Evolutionary conservation across 2,888 invertebrate species (phyloP).

Genomic region (Aphidoletes aphidimyza): DNA sequence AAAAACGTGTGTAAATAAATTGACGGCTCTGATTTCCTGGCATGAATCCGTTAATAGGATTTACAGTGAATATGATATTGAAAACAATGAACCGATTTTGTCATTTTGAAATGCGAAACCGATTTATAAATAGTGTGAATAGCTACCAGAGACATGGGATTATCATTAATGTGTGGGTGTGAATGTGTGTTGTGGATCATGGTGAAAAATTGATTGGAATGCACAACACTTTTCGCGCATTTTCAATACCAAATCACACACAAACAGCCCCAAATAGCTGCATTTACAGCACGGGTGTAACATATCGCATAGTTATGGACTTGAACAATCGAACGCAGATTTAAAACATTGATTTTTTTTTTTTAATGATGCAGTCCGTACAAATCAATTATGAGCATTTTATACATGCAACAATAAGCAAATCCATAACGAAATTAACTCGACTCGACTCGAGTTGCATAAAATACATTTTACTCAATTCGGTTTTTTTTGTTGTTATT

Average conservation of each 20-base stretch:
- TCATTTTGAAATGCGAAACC: not conserved
- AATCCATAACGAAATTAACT: not conserved
- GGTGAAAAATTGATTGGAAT: not conserved
- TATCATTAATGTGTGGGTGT: not conserved
- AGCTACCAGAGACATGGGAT: too few species aligned
- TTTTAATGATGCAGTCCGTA: not conserved
- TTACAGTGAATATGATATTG: constrained; percentile 6
- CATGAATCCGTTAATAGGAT: not conserved
- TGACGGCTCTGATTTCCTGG: too few species aligned
- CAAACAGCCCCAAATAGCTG: too few species aligned
- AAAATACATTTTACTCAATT: too few species aligned
- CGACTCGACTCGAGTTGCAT: not conserved
- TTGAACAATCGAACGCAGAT: not conserved
- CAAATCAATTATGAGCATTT: not conserved
- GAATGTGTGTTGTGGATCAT: not conserved
- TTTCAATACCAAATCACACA: too few species aligned
- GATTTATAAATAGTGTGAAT: not conserved
- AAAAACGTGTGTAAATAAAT: too few species aligned
- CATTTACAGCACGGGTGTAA: not conserved
- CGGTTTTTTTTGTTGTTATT: not conserved
- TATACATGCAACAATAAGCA: not conserved
- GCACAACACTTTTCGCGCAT: not conserved
- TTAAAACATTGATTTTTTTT: not conserved
- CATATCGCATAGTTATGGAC: not conserved
- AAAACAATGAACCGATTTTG: not conserved